Conservation (phyloP, 2,113 vertebrate species). For the Peromyscus leucopus region DNA sequence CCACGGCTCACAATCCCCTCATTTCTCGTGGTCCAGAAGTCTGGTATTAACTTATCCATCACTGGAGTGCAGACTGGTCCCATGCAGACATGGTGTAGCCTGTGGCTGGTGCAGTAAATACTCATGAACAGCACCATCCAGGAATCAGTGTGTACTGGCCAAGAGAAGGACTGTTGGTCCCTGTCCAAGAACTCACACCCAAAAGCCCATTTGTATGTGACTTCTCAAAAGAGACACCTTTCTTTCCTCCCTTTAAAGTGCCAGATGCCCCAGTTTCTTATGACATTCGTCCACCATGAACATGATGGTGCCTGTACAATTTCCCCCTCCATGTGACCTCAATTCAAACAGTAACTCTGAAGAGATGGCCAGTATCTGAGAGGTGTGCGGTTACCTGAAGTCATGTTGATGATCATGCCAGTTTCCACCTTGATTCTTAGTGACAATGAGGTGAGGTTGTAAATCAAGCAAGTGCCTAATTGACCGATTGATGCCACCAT, state of each 20-base stretch:
- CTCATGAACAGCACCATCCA: background rate
- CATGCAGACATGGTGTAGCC: fast-evolving
- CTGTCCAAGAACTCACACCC: background rate
- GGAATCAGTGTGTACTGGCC: background rate
- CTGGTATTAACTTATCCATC: background rate
- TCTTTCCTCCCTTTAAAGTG: background rate
- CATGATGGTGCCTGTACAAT: background rate
- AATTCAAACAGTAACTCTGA: background rate
- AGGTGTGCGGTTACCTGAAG: background rate
- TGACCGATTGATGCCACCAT: background rate
- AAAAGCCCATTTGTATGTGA: background rate
- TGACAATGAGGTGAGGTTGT: background rate
- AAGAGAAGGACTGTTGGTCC: no score
- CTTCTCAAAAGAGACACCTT: background rate
- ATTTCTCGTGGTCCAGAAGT: background rate
- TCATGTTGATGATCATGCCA: background rate
- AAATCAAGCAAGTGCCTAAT: background rate
- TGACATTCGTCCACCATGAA: background rate
- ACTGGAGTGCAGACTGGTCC: background rate
- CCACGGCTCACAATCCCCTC: background rate
- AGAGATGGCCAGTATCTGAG: background rate
- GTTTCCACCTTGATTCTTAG: background rate
- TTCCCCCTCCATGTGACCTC: background rate
- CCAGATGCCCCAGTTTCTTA: background rate
- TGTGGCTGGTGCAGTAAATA: no score